Evolutionary conservation across 2,797 vertebrate species (phyloP).

Genomic region (Oryzias dopingdopingensis): DNA sequence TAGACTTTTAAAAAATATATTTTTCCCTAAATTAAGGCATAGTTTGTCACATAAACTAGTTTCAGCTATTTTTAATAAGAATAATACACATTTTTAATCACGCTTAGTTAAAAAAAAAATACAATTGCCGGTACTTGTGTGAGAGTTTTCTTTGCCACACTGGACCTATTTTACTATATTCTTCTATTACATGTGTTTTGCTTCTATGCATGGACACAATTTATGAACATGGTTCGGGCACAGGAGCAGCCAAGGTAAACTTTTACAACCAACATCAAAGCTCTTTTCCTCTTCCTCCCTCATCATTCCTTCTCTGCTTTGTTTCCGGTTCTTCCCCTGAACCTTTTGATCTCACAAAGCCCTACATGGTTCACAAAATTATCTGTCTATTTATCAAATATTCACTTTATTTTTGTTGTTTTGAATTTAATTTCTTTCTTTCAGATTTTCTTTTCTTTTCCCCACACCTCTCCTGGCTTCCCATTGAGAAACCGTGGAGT

Average conservation of each 20-base stretch:
- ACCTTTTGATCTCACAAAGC: constrained; percentile 16
- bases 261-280: constrained; percentile 70
- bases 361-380: not conserved
- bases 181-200: not conserved
- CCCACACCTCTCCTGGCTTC: constrained; percentile 30
- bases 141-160: not conserved
- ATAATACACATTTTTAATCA: no score
- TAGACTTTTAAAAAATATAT: no score
- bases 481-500: constrained; percentile 54
- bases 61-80: no score
- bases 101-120: no score
- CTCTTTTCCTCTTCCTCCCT: constrained; percentile 33
- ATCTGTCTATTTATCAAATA: not conserved
- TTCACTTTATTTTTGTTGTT: not conserved
- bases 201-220: not conserved
- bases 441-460: constrained; percentile 26
- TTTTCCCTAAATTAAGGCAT: no score
- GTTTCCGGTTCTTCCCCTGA: constrained; percentile 33
- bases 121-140: no score
- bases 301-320: constrained; percentile 14
- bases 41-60: no score
- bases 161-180: constrained; percentile 1
- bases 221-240: constrained; percentile 10
- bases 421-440: constrained; percentile 2
- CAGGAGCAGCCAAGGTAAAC: constrained; percentile 19